Evolutionary conservation across 2,113 vertebrate genomes (phyloP).

Genomic region (Cnemophilus loriae): DNA sequence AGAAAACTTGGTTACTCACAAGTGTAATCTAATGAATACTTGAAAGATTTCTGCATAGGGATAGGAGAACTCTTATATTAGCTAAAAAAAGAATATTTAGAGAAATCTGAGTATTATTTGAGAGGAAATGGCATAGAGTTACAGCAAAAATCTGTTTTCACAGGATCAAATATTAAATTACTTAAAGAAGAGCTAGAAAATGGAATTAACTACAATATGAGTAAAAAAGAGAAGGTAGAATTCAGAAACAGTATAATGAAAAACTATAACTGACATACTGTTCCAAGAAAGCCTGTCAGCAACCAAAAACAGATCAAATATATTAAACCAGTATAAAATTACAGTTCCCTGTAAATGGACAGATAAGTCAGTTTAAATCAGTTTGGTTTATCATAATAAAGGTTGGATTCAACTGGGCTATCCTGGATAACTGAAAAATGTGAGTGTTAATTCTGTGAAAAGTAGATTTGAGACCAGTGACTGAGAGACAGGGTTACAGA

Average conservation of each 20-base stretch:
- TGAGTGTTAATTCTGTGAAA: not conserved
- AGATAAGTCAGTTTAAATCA: not conserved
- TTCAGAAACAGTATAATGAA: not conserved
- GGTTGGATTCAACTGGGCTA: not conserved
- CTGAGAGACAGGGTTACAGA: not conserved
- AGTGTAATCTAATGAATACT: not conserved
- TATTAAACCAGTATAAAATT: not conserved
- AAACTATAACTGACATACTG: not conserved
- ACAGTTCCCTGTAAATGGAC: not conserved
- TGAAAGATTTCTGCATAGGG: not conserved
- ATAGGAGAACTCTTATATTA: not conserved
- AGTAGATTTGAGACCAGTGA: not conserved
- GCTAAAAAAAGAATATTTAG: not conserved
- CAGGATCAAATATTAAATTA: not conserved
- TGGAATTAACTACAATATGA: not conserved
- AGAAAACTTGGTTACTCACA: not conserved
- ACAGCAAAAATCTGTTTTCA: conserved; percentile 2
- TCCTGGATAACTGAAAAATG: not conserved
- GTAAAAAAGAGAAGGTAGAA: not conserved
- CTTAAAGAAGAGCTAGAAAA: not conserved
- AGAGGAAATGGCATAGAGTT: not conserved
- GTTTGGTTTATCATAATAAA: not conserved
- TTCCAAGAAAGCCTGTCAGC: not conserved
- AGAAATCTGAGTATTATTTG: not conserved
- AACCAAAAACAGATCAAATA: not conserved